Evolutionary conservation across 2,113 vertebrate genomes (phyloP).

Genomic region (Himantopus leucocephalus): DNA sequence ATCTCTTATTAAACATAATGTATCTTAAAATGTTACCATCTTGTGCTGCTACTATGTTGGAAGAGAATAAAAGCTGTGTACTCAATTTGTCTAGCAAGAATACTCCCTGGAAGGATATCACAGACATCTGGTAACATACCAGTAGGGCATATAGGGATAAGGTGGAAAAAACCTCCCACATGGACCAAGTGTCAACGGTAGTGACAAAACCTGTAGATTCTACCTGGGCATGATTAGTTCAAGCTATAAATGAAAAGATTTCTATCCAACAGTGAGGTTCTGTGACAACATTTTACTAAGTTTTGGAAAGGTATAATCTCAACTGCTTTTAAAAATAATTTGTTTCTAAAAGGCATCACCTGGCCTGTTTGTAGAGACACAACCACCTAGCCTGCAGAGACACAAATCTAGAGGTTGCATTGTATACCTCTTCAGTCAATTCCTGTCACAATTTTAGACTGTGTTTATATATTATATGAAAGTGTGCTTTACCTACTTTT

Average conservation of each 20-base stretch:
- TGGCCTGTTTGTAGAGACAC: neutral
- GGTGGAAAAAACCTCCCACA: accelerated
- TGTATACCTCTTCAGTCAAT: neutral
- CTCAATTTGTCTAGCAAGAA: neutral
- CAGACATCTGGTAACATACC: neutral
- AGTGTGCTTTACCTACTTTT: neutral
- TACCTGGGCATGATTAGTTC: neutral
- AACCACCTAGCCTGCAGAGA: neutral
- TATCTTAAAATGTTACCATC: neutral
- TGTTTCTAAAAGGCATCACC: neutral
- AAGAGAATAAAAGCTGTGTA: neutral
- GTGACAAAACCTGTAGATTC: neutral
- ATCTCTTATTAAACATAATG: neutral
- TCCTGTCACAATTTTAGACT: neutral
- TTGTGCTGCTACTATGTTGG: neutral
- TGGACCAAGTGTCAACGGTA: neutral
- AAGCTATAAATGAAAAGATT: neutral
- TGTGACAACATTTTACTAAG: neutral
- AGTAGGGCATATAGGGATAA: neutral
- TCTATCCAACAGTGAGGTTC: neutral
- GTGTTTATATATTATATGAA: neutral
- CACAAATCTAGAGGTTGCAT: neutral
- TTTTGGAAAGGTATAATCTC: neutral
- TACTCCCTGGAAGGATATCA: neutral
- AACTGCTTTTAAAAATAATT: neutral